phyloP scores from a whole-genome alignment of 1,140 invertebrate genomes.

The Lasioglossum albipes region DNA sequence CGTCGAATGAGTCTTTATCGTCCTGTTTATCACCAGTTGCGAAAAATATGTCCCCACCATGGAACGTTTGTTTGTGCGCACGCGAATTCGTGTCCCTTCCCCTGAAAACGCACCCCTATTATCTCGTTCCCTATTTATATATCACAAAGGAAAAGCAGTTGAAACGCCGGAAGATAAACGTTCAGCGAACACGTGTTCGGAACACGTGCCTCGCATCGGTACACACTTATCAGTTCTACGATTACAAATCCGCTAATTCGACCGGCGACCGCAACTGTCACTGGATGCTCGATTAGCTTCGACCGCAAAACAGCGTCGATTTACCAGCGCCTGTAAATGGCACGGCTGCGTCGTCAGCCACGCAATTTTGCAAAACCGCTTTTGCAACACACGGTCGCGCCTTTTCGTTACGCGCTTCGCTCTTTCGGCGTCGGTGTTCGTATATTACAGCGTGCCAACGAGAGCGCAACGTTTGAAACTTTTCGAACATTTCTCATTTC shows the following conservation, averaged over 20 bases:
- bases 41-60: constrained; percentile 4
- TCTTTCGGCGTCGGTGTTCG: neutral
- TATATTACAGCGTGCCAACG: neutral
- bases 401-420: neutral
- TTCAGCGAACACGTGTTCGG: neutral
- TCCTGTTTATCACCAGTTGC: neutral
- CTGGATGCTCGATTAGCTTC: neutral
- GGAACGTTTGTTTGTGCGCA: neutral
- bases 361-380: neutral
- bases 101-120: too few species aligned
- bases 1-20: too few species aligned
- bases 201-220: neutral
- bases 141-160: neutral
- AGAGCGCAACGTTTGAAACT: too few species aligned
- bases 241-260: neutral
- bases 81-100: neutral
- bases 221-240: neutral
- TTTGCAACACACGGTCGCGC: neutral
- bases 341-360: constrained; percentile 1
- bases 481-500: too few species aligned
- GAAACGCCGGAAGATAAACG: neutral
- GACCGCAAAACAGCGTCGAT: neutral
- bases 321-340: constrained; percentile 14
- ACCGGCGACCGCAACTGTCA: neutral
- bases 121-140: neutral